Conservation (phyloP, 1,140 invertebrate species). For the Zelostemma sp. region DNA sequence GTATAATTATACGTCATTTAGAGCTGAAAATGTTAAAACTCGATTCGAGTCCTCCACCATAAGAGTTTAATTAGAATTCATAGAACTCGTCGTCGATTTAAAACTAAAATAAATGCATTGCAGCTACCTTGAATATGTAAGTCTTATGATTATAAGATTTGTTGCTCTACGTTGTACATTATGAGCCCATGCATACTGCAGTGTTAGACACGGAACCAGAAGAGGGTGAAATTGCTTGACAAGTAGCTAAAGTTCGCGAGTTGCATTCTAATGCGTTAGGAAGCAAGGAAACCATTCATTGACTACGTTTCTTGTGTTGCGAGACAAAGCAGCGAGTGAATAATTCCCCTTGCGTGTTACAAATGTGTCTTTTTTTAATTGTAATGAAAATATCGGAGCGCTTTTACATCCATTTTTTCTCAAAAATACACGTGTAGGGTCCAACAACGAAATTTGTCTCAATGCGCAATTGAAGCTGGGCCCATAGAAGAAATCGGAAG, state of each 20-base stretch:
- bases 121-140: constrained; percentile 33
- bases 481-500: too few species aligned
- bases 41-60: too few species aligned
- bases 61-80: too few species aligned
- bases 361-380: neutral
- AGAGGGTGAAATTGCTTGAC: constrained; percentile 64
- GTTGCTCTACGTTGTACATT: constrained; percentile 51
- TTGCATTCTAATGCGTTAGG: constrained; percentile 57
- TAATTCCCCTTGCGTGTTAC: constrained; percentile 19
- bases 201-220: constrained; percentile 51
- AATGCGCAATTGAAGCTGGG: too few species aligned
- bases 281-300: constrained; percentile 34
- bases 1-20: too few species aligned
- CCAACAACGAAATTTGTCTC: too few species aligned
- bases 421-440: too few species aligned
- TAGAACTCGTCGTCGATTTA: neutral
- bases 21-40: too few species aligned
- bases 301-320: constrained; percentile 34
- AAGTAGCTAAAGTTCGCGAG: constrained; percentile 58
- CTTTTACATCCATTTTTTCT: constrained; percentile 9
- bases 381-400: neutral
- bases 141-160: constrained; percentile 48
- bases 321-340: constrained; percentile 17
- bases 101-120: constrained; percentile 24
- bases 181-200: constrained; percentile 29